These are phyloP conservation scores for Tiaroga cobitis DNA, from an alignment of 2,797 vertebrate species.

Conservation along the genomic window DNA sequence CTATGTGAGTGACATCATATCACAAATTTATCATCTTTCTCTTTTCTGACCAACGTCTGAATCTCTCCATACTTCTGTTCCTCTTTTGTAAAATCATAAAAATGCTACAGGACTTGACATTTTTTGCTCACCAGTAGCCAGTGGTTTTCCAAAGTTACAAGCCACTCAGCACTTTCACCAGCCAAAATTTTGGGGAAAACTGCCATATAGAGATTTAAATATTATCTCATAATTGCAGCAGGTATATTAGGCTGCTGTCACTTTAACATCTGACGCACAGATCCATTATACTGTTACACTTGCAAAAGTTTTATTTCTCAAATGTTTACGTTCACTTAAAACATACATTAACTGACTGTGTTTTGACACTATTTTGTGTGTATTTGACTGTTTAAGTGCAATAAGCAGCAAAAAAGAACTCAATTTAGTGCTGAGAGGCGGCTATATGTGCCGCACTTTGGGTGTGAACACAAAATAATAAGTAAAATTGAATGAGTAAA, in stretches of 20 bases:
- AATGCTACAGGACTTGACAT: not conserved
- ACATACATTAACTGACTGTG: no score
- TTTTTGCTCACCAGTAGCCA: no score
- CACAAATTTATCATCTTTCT: not conserved
- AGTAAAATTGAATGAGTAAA: no score
- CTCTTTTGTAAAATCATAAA: not conserved
- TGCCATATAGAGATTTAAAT: not conserved
- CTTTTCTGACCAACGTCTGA: not conserved
- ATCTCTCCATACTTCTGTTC: not conserved
- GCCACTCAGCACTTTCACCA: not conserved
- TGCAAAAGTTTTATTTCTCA: not conserved
- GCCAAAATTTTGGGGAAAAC: not conserved
- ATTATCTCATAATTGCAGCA: no score
- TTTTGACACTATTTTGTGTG: not conserved
- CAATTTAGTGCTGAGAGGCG: no score
- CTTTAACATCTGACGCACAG: not conserved
- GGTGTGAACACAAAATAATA: no score
- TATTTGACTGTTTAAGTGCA: not conserved
- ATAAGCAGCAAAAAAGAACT: no score
- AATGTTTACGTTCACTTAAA: not conserved
- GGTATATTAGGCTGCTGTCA: no score
- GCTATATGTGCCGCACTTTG: no score
- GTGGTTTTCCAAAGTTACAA: not conserved
- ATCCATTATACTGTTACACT: not conserved
- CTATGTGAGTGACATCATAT: not conserved